phyloP scores from a whole-genome alignment of 2,888 invertebrate species.

The Mythimna loreyi region DNA sequence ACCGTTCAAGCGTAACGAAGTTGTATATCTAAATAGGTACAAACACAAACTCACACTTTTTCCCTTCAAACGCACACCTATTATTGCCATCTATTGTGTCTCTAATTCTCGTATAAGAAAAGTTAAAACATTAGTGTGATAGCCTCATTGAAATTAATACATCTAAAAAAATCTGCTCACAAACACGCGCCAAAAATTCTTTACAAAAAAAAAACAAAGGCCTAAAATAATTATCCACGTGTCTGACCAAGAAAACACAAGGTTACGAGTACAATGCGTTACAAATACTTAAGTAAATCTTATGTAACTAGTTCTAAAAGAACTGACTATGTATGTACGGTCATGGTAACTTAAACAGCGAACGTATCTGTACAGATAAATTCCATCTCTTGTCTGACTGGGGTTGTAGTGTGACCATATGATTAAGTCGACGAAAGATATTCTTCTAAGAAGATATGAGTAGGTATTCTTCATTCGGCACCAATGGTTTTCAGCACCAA shows the following conservation, averaged over 20 bases:
- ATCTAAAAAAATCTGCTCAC: neutral
- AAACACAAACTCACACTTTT: too few relatives aligned
- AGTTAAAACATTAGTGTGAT: neutral
- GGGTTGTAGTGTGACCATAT: constrained; percentile 38
- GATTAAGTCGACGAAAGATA: neutral
- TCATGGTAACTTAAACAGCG: constrained; percentile 13
- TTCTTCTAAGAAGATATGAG: too few relatives aligned
- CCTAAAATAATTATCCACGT: neutral
- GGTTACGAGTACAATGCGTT: constrained; percentile 6
- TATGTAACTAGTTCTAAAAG: constrained; percentile 16
- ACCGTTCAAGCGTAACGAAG: too few relatives aligned
- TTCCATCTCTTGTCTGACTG: constrained; percentile 38
- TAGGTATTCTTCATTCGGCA: too few relatives aligned
- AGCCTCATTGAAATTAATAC: neutral
- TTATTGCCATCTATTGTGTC: too few relatives aligned
- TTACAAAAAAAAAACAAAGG: neutral
- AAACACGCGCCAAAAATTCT: neutral
- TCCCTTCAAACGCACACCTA: too few relatives aligned
- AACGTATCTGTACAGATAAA: constrained; percentile 51
- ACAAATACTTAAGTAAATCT: constrained; percentile 2
- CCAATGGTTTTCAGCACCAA: too few relatives aligned
- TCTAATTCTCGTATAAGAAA: too few relatives aligned
- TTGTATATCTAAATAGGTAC: too few relatives aligned
- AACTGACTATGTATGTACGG: neutral
- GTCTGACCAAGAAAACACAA: neutral